These are phyloP conservation scores for Platycercus adscitus DNA, from an alignment of 2,113 vertebrate species.

Conservation along the genomic window DNA sequence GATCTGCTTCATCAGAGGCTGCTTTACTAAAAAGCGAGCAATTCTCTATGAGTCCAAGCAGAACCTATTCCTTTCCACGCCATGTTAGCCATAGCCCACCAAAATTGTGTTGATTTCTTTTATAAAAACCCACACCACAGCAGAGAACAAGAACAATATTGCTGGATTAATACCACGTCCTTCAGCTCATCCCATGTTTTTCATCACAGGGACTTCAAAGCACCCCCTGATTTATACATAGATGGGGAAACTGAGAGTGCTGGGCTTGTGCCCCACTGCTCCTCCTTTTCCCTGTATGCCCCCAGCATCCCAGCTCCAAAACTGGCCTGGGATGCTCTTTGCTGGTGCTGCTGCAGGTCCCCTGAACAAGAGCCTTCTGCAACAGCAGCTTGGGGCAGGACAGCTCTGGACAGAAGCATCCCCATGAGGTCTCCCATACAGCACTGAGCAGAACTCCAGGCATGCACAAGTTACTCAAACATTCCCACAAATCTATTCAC, in stretches of 20 bases:
- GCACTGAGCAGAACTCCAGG: background rate
- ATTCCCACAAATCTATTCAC: background rate
- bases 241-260: accelerated
- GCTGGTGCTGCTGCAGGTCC: background rate
- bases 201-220: background rate
- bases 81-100: background rate
- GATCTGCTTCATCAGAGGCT: background rate
- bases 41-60: background rate
- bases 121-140: background rate
- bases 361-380: background rate
- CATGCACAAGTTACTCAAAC: background rate
- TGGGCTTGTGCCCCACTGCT: background rate
- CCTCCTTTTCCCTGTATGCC: background rate
- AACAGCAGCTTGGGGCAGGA: accelerated
- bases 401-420: background rate
- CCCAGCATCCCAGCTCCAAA: background rate
- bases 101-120: background rate
- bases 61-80: background rate
- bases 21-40: background rate
- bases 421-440: accelerated
- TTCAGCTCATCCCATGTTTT: background rate
- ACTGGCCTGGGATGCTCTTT: background rate
- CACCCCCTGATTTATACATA: background rate
- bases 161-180: background rate
- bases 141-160: background rate